These are phyloP conservation scores for Phalera bucephala DNA, from an alignment of 2,888 invertebrate species.

Conservation along the genomic window DNA sequence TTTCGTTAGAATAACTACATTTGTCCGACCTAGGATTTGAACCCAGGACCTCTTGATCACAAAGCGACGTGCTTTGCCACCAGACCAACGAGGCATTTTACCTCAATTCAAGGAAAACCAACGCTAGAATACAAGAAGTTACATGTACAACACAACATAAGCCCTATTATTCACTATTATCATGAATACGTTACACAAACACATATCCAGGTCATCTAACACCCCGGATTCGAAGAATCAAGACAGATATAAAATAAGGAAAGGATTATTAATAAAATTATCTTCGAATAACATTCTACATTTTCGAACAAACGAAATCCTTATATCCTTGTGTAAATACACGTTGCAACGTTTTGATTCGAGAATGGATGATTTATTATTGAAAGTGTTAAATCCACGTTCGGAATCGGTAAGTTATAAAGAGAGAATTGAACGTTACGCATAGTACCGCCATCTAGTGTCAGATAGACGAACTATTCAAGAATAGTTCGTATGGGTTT, in stretches of 20 bases:
- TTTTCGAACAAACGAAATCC: neutral
- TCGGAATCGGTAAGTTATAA: too few species aligned
- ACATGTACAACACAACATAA: slow-evolving; percentile 19
- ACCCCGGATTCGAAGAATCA: slow-evolving; percentile 12
- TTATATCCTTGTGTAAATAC: slow-evolving; percentile 10
- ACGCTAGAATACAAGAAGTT: too few species aligned
- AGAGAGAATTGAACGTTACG: too few species aligned
- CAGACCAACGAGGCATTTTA: too few species aligned
- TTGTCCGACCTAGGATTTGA: too few species aligned
- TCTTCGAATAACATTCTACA: neutral
- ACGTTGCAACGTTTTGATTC: too few species aligned
- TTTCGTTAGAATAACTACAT: too few species aligned
- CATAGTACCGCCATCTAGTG: slow-evolving; percentile 54
- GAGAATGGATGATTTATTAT: slow-evolving; percentile 31
- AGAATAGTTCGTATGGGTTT: too few species aligned
- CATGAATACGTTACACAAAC: slow-evolving; percentile 1
- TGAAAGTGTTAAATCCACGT: too few species aligned
- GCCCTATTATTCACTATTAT: slow-evolving; percentile 18
- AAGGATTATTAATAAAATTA: slow-evolving; percentile 16
- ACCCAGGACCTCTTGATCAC: too few species aligned
- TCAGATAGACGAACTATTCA: slow-evolving; percentile 32
- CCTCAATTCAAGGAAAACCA: too few species aligned
- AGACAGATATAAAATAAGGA: slow-evolving; percentile 22
- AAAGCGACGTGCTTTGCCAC: too few species aligned
- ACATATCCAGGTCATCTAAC: slow-evolving; percentile 9